Base-by-base conservation (phyloP, 2,888 invertebrate genomes). In the Fragum fragum region DNA sequence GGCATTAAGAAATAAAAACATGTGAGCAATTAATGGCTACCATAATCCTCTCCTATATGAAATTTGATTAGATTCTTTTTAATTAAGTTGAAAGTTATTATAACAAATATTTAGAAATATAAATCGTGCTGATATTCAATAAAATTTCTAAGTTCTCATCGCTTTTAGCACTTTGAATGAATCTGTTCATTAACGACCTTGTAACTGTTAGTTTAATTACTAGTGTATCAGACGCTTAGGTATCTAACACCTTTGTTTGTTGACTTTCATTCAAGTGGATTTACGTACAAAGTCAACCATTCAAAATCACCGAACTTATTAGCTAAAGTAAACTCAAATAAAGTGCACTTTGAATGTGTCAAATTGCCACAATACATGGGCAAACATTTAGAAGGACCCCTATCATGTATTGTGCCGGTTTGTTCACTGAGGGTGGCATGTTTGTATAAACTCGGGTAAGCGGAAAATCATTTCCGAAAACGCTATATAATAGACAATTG, bases 391-490 rank as follows among this genome's bases (percentile, higher is more conserved):
- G 9, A 39, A 66, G 66, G 42, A 66, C 66, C 66, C 66, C 39
- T 42, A 42, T 23, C 39, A 18, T 26, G 66, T 42, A 66, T 66
- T 66, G 66, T 66, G 7, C 36, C 26, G 1, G 32, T 42, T 32
- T 42, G 39, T 66, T 39, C 42, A 39, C 14, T 26, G 28, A 21
- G 7, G 26, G 23, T 42, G 66, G 32, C 26, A 39, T 66, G 66
- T 66, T 66, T 39, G 36, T 66, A 32, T 42, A 42, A 39, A 66
- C 66, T 66, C 21, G 66, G 66, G 66, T 66, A 66, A 66, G 66
- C 66, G 66, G 66, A 66, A 66, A 66, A 66, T 66, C 66, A 66
- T 66, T 66, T 66, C 66, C 66, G 66, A 66, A 66, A 66, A 57
- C 16, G 14, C 57, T 6, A 1, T 23, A 23, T 57, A 57, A 57